A percentile compares a stretch with the other conserved stretches of the same genome.
phyloP scores from a whole-genome alignment of 2,888 invertebrate genomes.

The Erannis defoliaria region DNA sequence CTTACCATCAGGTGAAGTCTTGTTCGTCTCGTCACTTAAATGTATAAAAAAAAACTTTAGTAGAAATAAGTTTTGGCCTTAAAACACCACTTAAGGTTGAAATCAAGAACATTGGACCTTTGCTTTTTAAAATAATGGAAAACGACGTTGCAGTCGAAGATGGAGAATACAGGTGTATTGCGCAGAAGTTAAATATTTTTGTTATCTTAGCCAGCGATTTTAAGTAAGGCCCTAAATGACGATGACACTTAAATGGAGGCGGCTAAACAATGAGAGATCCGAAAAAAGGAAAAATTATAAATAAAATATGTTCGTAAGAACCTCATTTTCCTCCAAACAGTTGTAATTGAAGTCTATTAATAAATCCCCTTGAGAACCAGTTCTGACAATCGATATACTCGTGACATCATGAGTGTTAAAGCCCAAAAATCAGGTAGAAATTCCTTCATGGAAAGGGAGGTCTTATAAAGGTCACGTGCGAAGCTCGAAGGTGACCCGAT shows the following conservation, averaged over 20 bases:
- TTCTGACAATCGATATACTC: conserved; percentile 48
- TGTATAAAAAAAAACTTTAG: no score
- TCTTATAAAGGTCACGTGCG: conserved; percentile 70
- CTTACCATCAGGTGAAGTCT: no score
- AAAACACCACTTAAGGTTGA: no score
- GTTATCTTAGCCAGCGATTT: no score
- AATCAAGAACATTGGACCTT: no score
- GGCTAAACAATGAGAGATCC: not conserved
- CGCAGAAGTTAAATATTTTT: no score
- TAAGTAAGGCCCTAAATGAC: no score
- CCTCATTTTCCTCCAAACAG: conserved; percentile 3
- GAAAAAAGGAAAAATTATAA: not conserved
- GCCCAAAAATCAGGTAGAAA: conserved; percentile 65
- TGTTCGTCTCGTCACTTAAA: no score
- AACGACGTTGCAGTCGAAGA: no score
- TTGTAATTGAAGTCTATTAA: conserved; percentile 8
- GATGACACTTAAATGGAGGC: not conserved
- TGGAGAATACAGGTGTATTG: no score
- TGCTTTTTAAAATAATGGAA: no score
- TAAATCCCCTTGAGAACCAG: conserved; percentile 53
- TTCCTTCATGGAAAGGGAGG: conserved; percentile 72
- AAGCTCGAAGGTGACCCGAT: conserved; percentile 79
- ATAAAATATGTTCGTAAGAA: not conserved
- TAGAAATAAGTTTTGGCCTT: no score
- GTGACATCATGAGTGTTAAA: conserved; percentile 40